Evolutionary conservation across 2,797 vertebrate genomes (phyloP).

Genomic region (Pitangus sulphuratus): DNA sequence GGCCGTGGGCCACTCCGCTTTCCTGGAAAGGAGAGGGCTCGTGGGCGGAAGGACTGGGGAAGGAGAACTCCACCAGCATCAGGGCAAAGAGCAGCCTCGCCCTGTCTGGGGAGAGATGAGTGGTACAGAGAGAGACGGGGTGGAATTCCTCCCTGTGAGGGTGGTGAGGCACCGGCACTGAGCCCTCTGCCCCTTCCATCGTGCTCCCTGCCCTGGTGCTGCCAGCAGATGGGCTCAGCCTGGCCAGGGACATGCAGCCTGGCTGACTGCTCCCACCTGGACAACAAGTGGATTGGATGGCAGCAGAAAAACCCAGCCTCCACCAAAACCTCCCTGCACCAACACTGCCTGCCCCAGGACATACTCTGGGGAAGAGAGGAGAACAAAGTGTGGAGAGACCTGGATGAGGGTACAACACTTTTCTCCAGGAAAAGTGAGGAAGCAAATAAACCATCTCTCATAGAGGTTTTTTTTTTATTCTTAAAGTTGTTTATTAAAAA

Average conservation of each 20-base stretch:
- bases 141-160: background rate
- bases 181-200: background rate
- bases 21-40: background rate
- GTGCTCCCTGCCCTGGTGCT: background rate
- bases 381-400: background rate
- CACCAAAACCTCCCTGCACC: background rate
- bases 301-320: background rate
- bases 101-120: background rate
- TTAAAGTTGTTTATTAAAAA: background rate
- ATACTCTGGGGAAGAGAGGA: background rate
- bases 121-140: accelerated
- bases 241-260: background rate
- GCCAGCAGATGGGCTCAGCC: background rate
- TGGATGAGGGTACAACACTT: background rate
- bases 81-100: background rate
- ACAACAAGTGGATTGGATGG: background rate
- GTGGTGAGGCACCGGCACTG: background rate
- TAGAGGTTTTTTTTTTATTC: no score
- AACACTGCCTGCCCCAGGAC: background rate
- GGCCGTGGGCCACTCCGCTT: background rate
- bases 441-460: background rate
- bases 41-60: background rate
- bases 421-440: background rate
- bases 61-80: background rate
- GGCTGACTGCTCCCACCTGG: background rate